Percentiles rank a stretch among this genome's conserved stretches.
Evolutionary conservation across 2,113 vertebrate genomes (phyloP).

Genomic region (Nothobranchius furzeri): DNA sequence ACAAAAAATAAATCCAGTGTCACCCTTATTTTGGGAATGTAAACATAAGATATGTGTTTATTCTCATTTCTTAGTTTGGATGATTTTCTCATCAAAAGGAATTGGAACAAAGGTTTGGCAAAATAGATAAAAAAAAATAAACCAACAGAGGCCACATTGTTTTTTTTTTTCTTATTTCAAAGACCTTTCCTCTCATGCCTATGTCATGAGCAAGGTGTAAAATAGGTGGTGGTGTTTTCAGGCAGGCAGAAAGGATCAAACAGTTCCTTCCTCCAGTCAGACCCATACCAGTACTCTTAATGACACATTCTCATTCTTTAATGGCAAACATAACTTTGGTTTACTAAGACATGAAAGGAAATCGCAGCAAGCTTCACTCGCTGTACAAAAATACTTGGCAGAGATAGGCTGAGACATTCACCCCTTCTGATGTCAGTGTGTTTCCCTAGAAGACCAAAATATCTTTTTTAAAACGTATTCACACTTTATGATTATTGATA

Average conservation of each 20-base stretch:
- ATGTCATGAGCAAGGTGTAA: slow-evolving; percentile 69
- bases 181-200: slow-evolving; percentile 60
- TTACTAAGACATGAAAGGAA: slow-evolving; percentile 76
- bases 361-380: slow-evolving; percentile 69
- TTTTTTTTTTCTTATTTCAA: slow-evolving; percentile 66
- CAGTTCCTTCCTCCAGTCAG: slow-evolving; percentile 50
- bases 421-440: slow-evolving; percentile 66
- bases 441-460: slow-evolving; percentile 66
- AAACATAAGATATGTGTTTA: slow-evolving; percentile 73
- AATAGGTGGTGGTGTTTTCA: slow-evolving; percentile 66
- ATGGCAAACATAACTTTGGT: slow-evolving; percentile 85
- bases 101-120: slow-evolving; percentile 69
- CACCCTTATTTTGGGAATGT: slow-evolving; percentile 75
- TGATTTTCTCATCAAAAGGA: slow-evolving; percentile 45
- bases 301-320: slow-evolving; percentile 78
- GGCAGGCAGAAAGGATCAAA: slow-evolving; percentile 60
- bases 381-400: slow-evolving; percentile 77
- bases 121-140: slow-evolving; percentile 15
- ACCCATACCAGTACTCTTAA: slow-evolving; percentile 53
- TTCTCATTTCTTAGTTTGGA: slow-evolving; percentile 43
- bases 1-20: slow-evolving; percentile 78
- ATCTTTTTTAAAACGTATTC: slow-evolving; percentile 55
- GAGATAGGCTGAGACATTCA: slow-evolving; percentile 71
- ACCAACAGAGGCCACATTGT: slow-evolving; percentile 79
- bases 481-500: slow-evolving; percentile 72